Evolutionary conservation across 2,888 invertebrate species (phyloP).

Genomic region (Sarcophaga subvicina): DNA sequence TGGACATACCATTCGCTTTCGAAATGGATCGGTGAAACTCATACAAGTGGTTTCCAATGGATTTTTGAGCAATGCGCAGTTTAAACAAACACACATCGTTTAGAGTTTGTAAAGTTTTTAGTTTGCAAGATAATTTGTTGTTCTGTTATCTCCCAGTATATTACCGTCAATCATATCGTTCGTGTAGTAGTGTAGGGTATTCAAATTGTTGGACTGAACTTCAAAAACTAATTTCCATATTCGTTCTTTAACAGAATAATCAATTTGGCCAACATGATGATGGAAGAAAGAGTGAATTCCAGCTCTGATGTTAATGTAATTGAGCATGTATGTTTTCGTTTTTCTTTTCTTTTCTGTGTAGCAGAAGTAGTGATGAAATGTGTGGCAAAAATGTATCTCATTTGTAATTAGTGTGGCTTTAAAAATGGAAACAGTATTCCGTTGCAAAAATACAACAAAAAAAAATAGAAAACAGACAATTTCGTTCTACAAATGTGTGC

Average conservation of each 20-base stretch:
- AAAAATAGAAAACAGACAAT: background rate
- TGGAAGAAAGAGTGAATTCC: background rate
- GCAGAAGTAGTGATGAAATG: conserved; percentile 13
- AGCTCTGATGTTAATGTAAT: background rate
- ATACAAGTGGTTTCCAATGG: too few species aligned
- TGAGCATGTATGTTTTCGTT: background rate
- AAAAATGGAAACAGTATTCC: conserved; percentile 49
- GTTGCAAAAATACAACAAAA: conserved; percentile 12
- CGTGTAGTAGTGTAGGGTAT: too few species aligned
- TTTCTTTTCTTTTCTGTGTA: background rate
- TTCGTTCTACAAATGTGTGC: conserved; percentile 24
- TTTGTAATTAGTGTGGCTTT: conserved; percentile 58
- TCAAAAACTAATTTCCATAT: background rate
- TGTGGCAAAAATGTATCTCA: conserved; percentile 31
- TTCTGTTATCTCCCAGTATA: too few species aligned
- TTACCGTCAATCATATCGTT: too few species aligned
- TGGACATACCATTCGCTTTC: background rate
- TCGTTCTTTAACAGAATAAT: background rate
- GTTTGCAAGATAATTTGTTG: too few species aligned
- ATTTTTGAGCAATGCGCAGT: too few species aligned
- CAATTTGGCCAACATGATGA: background rate
- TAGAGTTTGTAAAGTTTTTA: too few species aligned
- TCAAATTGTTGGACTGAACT: too few species aligned
- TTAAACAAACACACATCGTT: too few species aligned
- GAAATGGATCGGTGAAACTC: background rate